phyloP scores from a whole-genome alignment of 2,888 invertebrate genomes.

The Apotomis turbidana region DNA sequence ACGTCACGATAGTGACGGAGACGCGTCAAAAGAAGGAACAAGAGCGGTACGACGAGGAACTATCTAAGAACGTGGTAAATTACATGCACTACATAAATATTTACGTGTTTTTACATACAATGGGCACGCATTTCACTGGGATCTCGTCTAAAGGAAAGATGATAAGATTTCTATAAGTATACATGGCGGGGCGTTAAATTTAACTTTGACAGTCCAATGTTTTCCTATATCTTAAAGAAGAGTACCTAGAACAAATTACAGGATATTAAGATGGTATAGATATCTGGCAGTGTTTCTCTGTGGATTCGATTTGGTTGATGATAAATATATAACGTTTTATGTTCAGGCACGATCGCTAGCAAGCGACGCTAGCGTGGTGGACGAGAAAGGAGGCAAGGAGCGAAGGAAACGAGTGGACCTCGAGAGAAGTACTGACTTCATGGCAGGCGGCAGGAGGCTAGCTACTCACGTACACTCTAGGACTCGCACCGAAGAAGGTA shows the following conservation, averaged over 20 bases:
- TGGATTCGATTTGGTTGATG: no score
- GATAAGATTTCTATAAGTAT: no score
- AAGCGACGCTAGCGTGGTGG: slow-evolving; percentile 72
- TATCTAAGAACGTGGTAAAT: slow-evolving; percentile 85
- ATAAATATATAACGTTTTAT: slow-evolving; percentile 7
- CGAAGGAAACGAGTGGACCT: slow-evolving; percentile 91
- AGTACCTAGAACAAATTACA: no score
- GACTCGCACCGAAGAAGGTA: slow-evolving; percentile 92
- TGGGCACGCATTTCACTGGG: not conserved
- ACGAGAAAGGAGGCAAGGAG: slow-evolving; percentile 84
- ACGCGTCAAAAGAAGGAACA: slow-evolving; percentile 92
- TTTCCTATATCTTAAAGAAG: no score
- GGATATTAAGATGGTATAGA: no score
- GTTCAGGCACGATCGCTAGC: slow-evolving; percentile 70
- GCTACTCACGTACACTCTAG: slow-evolving; percentile 92
- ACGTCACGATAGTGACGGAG: slow-evolving; percentile 94
- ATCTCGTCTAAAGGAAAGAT: no score
- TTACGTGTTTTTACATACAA: no score
- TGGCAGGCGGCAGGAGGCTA: slow-evolving; percentile 91
- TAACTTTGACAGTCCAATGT: no score
- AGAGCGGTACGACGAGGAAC: slow-evolving; percentile 92
- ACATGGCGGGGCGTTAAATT: no score
- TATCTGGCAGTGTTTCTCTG: no score
- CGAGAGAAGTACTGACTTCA: slow-evolving; percentile 92
- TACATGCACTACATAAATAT: not conserved